A percentile compares a stretch with the other conserved stretches of the same genome.
Conservation (phyloP, 2,888 invertebrate genomes). For the Phyllotreta cruciferae region DNA sequence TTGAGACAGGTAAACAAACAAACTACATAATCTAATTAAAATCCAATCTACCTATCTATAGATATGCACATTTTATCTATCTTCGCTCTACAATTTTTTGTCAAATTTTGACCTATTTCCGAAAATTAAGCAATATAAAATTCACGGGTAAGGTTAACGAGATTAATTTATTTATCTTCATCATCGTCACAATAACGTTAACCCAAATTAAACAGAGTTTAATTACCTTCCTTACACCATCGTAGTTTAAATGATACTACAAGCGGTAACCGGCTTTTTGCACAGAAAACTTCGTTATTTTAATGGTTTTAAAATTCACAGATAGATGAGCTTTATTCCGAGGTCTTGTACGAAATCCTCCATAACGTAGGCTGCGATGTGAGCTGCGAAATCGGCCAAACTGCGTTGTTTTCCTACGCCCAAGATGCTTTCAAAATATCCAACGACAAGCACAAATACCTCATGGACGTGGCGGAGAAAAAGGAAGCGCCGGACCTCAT, state of each 20-base stretch:
- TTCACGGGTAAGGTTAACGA: constrained; percentile 7
- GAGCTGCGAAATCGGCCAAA: constrained; percentile 72
- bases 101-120: no score
- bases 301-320: constrained; percentile 54
- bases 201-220: constrained; percentile 4
- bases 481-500: constrained; percentile 86
- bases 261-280: neutral
- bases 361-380: constrained; percentile 86
- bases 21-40: neutral
- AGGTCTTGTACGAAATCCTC: constrained; percentile 81
- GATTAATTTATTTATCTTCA: constrained; percentile 1
- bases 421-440: constrained; percentile 84
- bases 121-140: neutral
- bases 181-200: neutral
- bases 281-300: constrained; percentile 18
- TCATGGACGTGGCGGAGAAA: constrained; percentile 73
- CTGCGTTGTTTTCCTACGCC: constrained; percentile 74
- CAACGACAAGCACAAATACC: constrained; percentile 75
- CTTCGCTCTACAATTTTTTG: no score
- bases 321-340: constrained; percentile 87
- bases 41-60: no score
- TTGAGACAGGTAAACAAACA: constrained; percentile 26
- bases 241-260: neutral
- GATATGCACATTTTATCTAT: no score
- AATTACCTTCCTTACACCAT: neutral